Conservation (phyloP, 2,888 invertebrate genomes). For the Dasypogon diadema region DNA sequence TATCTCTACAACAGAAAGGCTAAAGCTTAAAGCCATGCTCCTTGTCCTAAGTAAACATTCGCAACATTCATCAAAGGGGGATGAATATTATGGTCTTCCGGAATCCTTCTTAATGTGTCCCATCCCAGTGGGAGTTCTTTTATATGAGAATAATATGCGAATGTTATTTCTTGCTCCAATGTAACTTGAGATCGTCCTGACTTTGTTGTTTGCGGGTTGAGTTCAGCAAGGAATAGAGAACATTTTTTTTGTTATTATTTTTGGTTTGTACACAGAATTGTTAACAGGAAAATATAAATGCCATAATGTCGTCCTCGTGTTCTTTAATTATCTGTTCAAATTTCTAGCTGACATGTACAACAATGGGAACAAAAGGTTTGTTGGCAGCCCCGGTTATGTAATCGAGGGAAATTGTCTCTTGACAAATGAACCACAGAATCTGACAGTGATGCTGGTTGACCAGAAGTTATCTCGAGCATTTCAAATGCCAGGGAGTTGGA, state of each 20-base stretch:
- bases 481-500: not conserved
- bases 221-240: not conserved
- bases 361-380: slow-evolving; percentile 38
- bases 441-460: slow-evolving; percentile 46
- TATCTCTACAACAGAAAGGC: not conserved
- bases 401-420: slow-evolving; percentile 36
- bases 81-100: slow-evolving; percentile 20
- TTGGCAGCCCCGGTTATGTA: slow-evolving; percentile 4
- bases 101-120: slow-evolving; percentile 31
- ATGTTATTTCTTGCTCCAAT: slow-evolving; percentile 5
- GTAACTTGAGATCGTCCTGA: too few species aligned
- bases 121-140: slow-evolving; percentile 1
- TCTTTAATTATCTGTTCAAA: slow-evolving; percentile 42
- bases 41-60: slow-evolving; percentile 40
- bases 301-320: not conserved
- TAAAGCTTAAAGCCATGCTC: not conserved
- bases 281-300: slow-evolving; percentile 30
- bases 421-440: slow-evolving; percentile 47
- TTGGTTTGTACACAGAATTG: not conserved
- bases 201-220: not conserved
- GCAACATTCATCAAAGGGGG: slow-evolving; percentile 37
- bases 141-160: slow-evolving; percentile 26
- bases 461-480: slow-evolving; percentile 36
- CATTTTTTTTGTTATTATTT: not conserved
- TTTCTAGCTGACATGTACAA: slow-evolving; percentile 12